Evolutionary conservation across 1,140 invertebrate species (phyloP).

Genomic region (Bombus huntii): DNA sequence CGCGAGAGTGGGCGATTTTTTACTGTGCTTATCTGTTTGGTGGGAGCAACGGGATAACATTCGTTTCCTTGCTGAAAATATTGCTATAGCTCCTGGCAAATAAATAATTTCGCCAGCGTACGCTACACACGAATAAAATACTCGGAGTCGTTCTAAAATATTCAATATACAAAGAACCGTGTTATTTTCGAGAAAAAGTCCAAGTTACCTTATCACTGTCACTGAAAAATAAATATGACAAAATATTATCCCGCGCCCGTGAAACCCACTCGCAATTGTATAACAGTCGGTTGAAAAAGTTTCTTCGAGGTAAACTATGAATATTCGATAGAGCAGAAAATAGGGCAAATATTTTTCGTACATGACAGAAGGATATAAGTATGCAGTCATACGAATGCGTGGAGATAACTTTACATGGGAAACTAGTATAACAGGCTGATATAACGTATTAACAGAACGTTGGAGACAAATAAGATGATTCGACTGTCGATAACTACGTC

Average conservation of each 20-base stretch:
- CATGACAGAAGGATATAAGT: background rate
- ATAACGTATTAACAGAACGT: no score
- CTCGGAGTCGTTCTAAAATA: background rate
- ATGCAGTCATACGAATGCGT: background rate
- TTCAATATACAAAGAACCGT: background rate
- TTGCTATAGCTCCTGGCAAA: background rate
- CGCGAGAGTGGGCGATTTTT: constrained; percentile 28
- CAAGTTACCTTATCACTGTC: no score
- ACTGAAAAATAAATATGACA: background rate
- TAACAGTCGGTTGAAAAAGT: background rate
- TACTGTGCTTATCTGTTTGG: constrained; percentile 15
- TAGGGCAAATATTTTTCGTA: background rate
- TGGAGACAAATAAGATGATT: no score
- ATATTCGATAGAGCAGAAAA: background rate
- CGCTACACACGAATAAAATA: background rate
- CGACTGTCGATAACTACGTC: no score
- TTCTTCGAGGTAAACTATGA: background rate
- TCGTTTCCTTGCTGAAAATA: constrained; percentile 11
- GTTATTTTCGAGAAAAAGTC: background rate
- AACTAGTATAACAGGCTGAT: background rate
- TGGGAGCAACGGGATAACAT: background rate
- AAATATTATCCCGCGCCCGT: background rate
- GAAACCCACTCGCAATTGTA: background rate
- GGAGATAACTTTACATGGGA: background rate
- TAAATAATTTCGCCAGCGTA: background rate